Base-by-base conservation (phyloP, 1,140 invertebrate genomes). In the Cephus cinctus region DNA sequence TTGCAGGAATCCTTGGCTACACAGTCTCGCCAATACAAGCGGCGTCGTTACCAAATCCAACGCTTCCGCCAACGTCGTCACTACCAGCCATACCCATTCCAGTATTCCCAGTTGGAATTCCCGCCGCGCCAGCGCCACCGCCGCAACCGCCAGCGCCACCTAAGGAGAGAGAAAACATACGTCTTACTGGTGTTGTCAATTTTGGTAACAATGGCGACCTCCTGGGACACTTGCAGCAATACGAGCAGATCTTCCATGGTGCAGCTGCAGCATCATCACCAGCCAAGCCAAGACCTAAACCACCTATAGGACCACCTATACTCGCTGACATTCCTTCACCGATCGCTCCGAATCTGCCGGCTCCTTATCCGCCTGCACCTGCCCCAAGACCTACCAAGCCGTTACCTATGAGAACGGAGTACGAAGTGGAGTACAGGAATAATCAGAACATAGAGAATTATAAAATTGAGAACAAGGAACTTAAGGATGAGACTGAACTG, bases 151-250 rank as follows among this genome's bases (percentile, higher is more conserved):
- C 38, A 14, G 2, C 19, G 0, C 5, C 42, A 5, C 53, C 66
- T 0, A 56, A 44, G 16, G 64, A 53, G 21, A 50, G 63, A 4
- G 66, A 77, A 45, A 74, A 69, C 0, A 47, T 77, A 1, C 53
- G 61, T 15, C 67, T 77, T n/a, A 77, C 75, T 0, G 73, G 73
- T 0, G 62, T 77, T 1, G 36, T 77, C 0, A 76, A 76, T 38
- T 71, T 77, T 5, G 73, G 75, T 3, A 76, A 75, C 38, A 67
- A 68, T 19, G 59, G 73, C 0, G 52, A 67, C 15, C 21, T 75
- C 8, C 1, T 69, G 0, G 63, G 56, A 16, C 73, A 75, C 5
- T 47, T 77, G 2, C 59, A 65, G 4, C 65, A 59, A n/a, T 77
- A 77, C 32, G 71, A 77, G 35, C 52, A 43, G 19, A 35, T 76